Conservation (phyloP, 2,888 invertebrate species). For the Choreutis nemorana region DNA sequence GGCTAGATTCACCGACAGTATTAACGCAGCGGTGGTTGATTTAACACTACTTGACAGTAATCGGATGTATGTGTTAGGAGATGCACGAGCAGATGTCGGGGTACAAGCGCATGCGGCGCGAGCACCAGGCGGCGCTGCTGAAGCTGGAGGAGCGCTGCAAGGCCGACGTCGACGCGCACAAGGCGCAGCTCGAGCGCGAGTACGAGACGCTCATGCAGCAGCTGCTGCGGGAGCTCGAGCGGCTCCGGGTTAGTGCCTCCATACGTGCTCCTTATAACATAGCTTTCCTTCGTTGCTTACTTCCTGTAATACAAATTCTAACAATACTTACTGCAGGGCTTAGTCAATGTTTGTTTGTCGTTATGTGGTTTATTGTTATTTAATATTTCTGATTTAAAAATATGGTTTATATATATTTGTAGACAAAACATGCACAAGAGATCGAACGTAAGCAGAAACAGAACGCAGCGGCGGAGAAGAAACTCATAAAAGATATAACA, state of each 20-base stretch:
- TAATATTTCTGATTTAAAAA: background rate
- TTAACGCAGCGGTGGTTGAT: too few relatives aligned
- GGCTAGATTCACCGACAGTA: too few relatives aligned
- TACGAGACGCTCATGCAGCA: conserved; percentile 92
- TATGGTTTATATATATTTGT: conserved; percentile 15
- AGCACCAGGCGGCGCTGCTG: conserved; percentile 94
- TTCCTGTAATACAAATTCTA: too few relatives aligned
- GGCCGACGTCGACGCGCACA: conserved; percentile 96
- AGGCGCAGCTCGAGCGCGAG: conserved; percentile 94
- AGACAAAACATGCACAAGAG: conserved; percentile 80
- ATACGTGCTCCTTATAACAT: too few relatives aligned
- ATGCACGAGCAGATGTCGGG: conserved; percentile 99
- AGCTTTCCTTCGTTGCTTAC: too few relatives aligned
- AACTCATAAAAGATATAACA: conserved; percentile 90
- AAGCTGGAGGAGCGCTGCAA: conserved; percentile 96
- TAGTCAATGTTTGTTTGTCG: too few relatives aligned
- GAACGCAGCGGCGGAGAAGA: conserved; percentile 89
- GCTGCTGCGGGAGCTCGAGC: conserved; percentile 91
- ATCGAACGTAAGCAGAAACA: conserved; percentile 84
- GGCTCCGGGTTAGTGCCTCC: conserved; percentile 74
- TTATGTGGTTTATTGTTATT: too few relatives aligned
- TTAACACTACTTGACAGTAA: too few relatives aligned
- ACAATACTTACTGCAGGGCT: too few relatives aligned
- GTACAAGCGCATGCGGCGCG: conserved; percentile 96
- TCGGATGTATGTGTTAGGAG: conserved; percentile 82